phyloP scores from a whole-genome alignment of 2,797 vertebrate genomes.

The Pygocentrus nattereri region DNA sequence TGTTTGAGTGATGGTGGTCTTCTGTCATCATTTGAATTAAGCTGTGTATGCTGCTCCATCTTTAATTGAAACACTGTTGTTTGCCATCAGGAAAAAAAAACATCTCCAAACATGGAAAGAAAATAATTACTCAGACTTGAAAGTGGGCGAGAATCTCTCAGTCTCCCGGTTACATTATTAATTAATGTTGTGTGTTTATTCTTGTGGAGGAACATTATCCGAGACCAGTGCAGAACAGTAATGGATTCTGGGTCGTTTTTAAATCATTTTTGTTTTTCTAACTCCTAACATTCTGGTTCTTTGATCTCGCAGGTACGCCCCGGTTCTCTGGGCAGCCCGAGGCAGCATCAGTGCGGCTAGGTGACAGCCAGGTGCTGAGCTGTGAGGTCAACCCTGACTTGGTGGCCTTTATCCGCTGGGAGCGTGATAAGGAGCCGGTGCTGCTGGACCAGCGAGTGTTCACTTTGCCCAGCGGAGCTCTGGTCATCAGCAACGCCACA shows the following conservation, averaged over 20 bases:
- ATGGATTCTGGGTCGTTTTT: background rate
- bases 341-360: conserved; percentile 71
- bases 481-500: conserved; percentile 88
- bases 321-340: conserved; percentile 88
- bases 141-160: conserved; percentile 63
- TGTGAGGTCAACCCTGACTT: conserved; percentile 91
- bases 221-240: background rate
- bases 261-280: too few species aligned
- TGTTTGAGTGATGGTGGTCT: too few species aligned
- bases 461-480: conserved; percentile 83
- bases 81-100: conserved; percentile 51
- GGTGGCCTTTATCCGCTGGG: conserved; percentile 88
- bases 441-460: conserved; percentile 75
- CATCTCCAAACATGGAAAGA: conserved; percentile 59
- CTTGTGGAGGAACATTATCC: background rate
- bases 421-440: conserved; percentile 83
- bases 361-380: conserved; percentile 84
- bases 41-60: background rate
- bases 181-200: conserved; percentile 58
- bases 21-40: too few species aligned
- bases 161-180: conserved; percentile 68
- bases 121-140: conserved; percentile 71
- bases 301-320: conserved; percentile 82
- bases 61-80: conserved; percentile 24
- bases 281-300: background rate